phyloP scores from a whole-genome alignment of 2,113 vertebrate species.

The Gallinago media region DNA sequence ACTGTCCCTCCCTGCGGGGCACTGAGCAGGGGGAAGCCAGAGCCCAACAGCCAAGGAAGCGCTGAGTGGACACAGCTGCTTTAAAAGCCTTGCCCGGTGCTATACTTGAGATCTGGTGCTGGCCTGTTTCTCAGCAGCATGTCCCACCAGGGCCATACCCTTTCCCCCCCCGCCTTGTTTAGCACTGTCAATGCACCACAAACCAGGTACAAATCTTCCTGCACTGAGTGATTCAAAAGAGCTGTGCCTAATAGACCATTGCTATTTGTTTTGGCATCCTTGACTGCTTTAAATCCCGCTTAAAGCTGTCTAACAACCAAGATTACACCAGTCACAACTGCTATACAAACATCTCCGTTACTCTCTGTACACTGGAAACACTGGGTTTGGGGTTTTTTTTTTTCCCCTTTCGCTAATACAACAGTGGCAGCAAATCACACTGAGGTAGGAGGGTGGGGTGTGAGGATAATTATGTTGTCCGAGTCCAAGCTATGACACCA shows the following conservation, averaged over 20 bases:
- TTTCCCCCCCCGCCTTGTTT: background rate
- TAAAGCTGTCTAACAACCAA: slow-evolving; percentile 22
- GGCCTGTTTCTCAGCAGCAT: background rate
- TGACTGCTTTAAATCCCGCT: slow-evolving; percentile 24
- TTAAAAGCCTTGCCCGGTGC: background rate
- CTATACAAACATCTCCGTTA: background rate
- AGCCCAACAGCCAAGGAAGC: background rate
- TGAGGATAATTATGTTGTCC: slow-evolving; percentile 19
- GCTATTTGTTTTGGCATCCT: slow-evolving; percentile 53
- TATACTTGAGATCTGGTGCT: background rate
- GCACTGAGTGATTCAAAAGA: background rate
- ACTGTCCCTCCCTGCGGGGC: rapidly evolving
- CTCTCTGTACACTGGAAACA: background rate
- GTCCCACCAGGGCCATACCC: background rate
- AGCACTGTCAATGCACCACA: background rate
- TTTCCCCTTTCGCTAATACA: background rate
- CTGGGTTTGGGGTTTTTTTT: background rate
- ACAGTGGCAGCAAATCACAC: background rate
- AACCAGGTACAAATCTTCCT: background rate
- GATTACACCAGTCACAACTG: slow-evolving; percentile 11
- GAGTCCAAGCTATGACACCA: background rate
- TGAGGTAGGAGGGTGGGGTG: background rate
- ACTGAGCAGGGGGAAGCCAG: background rate
- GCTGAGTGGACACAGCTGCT: background rate
- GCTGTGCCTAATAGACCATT: slow-evolving; percentile 6